Base-by-base conservation (phyloP, 2,113 vertebrate genomes). In the Raphicerus campestris region DNA sequence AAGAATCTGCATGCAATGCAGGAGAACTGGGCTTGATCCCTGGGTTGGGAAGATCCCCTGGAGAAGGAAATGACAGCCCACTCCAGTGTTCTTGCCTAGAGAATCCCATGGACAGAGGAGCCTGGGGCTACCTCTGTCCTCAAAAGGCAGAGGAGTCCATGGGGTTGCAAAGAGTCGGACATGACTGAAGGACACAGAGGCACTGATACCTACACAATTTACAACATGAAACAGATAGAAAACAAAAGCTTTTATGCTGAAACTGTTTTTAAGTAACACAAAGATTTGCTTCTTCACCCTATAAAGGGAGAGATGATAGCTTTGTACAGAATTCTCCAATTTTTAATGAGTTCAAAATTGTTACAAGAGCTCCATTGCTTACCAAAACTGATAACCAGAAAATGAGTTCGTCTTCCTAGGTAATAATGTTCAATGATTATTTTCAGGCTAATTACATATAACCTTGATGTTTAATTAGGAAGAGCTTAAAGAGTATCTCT, bases 381-480 rank as follows among this genome's bases (percentile, higher is more conserved):
- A 63, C 66, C 39, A 35, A 94, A 73, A 96, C 10, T 49, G 58
- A 75, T 91, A 28, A 73, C 28, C 35, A 84, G 55, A 63, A 73
- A 84, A 32, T 35, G 86, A 81, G 32, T 47, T 91, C 5, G 56
- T 87, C 42, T 86, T 94, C n/a, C 19, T 77, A 73, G 85, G 22
- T 73, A 83, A 82, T 63, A 35, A 84, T 45, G 39, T 53, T 85
- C 61, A 80, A 83, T 84, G 86, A 92, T 85, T 92, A 86, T 82
- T 96, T 82, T 70, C 42, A 90, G 51, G 39, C 89, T 89, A 92
- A 47, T 73, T 92, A 82, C 28, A 26, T 11, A n/a, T 28, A 61
- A 49, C 15, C 60, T 88, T 75, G 73, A 81, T 49, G 14, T 85
- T 87, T 87, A 93, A 58, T 24, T 75, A 80, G 5, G 30, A 56